phyloP scores from a whole-genome alignment of 2,113 vertebrate species.

The Gopherus flavomarginatus region DNA sequence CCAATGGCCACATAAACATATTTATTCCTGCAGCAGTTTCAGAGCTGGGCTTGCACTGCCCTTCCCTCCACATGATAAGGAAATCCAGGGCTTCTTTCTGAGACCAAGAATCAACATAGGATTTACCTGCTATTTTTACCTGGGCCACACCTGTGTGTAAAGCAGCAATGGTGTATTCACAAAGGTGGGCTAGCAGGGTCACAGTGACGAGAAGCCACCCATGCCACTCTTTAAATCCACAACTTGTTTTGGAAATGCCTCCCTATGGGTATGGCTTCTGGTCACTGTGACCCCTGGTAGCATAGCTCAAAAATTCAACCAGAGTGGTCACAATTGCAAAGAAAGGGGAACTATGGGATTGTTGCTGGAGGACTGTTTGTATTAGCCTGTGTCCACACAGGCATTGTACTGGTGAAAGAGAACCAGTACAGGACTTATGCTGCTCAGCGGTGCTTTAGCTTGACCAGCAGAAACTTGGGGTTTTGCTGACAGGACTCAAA shows the following conservation, averaged over 20 bases:
- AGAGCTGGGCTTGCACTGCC: neutral
- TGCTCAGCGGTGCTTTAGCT: neutral
- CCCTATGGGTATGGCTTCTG: too few species aligned
- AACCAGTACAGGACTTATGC: neutral
- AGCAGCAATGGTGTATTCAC: neutral
- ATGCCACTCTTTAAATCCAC: too few species aligned
- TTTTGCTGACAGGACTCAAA: neutral
- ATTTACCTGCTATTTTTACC: neutral
- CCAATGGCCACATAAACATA: neutral
- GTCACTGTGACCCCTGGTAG: neutral
- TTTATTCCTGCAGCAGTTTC: neutral
- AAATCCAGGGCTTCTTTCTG: neutral
- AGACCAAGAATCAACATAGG: neutral
- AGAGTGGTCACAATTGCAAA: neutral
- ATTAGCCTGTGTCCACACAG: neutral
- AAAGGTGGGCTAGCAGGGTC: neutral
- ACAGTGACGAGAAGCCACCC: too few species aligned
- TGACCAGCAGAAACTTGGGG: neutral
- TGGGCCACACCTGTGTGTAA: neutral
- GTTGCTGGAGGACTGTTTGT: neutral
- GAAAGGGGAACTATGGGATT: neutral
- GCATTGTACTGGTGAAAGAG: neutral
- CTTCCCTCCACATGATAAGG: neutral
- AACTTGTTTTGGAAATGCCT: too few species aligned
- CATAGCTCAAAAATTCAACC: neutral